Conservation (phyloP, 2,888 invertebrate genomes). For the Tipula confusa region DNA sequence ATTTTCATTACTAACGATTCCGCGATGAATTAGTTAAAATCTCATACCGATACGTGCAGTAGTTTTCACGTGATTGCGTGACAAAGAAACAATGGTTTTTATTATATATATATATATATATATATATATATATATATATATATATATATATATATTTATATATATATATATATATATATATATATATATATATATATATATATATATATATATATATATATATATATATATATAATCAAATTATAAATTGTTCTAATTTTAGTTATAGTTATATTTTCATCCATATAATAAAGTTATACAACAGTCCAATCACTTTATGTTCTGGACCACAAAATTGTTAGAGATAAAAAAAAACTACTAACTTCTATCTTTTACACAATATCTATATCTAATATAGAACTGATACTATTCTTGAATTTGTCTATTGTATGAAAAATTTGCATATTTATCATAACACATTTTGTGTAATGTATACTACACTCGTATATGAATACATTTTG, state of each 20-base stretch:
- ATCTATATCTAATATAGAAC: conserved; percentile 7
- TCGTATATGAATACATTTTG: neutral
- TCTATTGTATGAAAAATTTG: conserved; percentile 20
- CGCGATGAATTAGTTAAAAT: no score
- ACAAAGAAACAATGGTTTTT: no score
- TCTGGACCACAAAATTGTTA: neutral
- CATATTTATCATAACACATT: conserved; percentile 25
- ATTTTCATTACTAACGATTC: no score
- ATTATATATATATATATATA: no score
- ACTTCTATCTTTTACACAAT: neutral
- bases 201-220: no score
- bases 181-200: no score
- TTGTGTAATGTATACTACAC: neutral
- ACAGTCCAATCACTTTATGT: conserved; percentile 4
- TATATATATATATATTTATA: no score
- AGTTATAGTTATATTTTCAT: neutral
- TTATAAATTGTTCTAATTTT: neutral
- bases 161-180: no score
- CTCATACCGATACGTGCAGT: no score
- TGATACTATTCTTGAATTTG: neutral
- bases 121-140: no score
- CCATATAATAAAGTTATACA: no score
- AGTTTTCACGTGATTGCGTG: no score
- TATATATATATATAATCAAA: neutral
- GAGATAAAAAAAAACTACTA: neutral